These are phyloP conservation scores for Scopus umbretta DNA, from an alignment of 2,113 vertebrate genomes.

Conservation along the genomic window DNA sequence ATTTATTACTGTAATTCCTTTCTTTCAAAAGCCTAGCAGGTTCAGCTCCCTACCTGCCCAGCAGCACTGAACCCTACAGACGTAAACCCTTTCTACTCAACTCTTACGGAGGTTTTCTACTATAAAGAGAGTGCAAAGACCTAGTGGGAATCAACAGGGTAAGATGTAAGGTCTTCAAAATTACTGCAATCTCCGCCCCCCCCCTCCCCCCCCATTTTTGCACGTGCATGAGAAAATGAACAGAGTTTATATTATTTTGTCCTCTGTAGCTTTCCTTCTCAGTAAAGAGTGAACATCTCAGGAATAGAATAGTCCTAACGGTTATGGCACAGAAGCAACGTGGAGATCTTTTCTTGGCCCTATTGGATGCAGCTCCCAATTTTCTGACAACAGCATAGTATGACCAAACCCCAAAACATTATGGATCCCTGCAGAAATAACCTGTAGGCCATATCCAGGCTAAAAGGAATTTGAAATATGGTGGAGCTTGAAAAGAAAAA, in stretches of 20 bases:
- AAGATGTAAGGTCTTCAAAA: background rate
- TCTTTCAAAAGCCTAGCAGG: background rate
- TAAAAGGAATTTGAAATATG: background rate
- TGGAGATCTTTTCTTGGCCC: background rate
- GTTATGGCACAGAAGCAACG: fast-evolving
- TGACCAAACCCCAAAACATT: background rate
- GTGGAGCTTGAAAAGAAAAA: background rate
- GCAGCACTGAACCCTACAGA: background rate
- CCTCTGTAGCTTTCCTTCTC: background rate
- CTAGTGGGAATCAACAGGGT: background rate
- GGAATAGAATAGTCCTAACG: background rate
- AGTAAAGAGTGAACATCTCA: background rate
- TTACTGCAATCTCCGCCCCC: too few species aligned
- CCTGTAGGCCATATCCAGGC: background rate
- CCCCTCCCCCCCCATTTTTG: too few species aligned
- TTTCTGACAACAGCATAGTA: background rate
- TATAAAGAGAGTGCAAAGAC: background rate
- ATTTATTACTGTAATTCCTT: background rate
- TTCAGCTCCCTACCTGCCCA: background rate
- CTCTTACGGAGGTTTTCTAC: background rate
- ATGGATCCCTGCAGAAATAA: background rate
- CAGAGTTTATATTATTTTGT: background rate
- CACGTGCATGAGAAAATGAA: background rate
- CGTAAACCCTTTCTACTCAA: background rate
- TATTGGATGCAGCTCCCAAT: background rate